Evolutionary conservation across 1,140 invertebrate species (phyloP).

Genomic region (Heterodera carotae): DNA sequence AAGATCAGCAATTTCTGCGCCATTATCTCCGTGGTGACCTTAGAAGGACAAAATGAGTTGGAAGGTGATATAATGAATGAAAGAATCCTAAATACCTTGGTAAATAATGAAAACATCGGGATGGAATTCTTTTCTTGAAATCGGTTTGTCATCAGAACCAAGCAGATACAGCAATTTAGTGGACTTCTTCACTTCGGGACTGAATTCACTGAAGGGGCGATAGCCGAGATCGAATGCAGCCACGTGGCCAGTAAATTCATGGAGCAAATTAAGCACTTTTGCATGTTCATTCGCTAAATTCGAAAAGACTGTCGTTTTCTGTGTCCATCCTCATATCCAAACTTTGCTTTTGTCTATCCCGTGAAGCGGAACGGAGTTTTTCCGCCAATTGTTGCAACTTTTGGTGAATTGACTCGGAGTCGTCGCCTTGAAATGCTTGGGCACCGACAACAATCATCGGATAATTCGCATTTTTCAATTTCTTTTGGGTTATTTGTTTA

Average conservation of each 20-base stretch:
- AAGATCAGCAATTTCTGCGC: constrained; percentile 87
- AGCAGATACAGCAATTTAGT: constrained; percentile 85
- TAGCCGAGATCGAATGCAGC: constrained; percentile 94
- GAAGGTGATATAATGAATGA: neutral
- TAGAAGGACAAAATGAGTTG: constrained; percentile 48
- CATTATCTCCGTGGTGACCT: constrained; percentile 89
- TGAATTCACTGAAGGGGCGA: constrained; percentile 75
- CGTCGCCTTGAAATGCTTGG: constrained; percentile 77
- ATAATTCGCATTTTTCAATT: constrained; percentile 78
- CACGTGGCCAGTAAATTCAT: constrained; percentile 75
- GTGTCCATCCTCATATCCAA: constrained; percentile 72
- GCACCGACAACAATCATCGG: constrained; percentile 89
- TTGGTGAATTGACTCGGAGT: constrained; percentile 78
- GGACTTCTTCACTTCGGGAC: constrained; percentile 66
- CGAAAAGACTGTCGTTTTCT: constrained; percentile 73
- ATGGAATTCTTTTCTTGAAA: constrained; percentile 78
- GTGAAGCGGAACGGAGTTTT: constrained; percentile 54
- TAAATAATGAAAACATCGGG: constrained; percentile 86
- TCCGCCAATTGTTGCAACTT: constrained; percentile 75
- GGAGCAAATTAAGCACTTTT: constrained; percentile 67
- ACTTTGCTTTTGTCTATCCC: constrained; percentile 77
- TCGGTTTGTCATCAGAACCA: constrained; percentile 84
- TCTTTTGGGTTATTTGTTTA: constrained; percentile 67
- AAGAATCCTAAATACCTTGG: constrained; percentile 76
- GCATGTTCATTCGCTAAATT: neutral